Evolutionary conservation across 2,888 invertebrate species (phyloP), one percentile per base, ranked within the genome.

Genomic region (Ariolimax columbianus): DNA sequence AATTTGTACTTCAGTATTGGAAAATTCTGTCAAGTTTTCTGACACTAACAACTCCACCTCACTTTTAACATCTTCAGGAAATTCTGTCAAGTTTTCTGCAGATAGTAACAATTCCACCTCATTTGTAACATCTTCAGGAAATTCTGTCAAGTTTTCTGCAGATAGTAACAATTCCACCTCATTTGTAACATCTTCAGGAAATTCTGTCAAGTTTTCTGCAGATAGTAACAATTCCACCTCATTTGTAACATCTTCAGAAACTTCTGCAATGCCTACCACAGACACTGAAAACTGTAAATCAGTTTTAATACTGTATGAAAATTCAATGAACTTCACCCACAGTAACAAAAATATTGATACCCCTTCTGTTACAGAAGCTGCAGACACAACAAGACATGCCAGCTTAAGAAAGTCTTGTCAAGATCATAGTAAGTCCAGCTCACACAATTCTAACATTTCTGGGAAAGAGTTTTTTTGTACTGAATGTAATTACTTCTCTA

Each of bases 401-500:
- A 11, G 7, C 17, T 11, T 47, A 47, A 55, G 6, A 14, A 55
- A 23, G 17, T 55, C 55, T 55, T 14, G n/a, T 55, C 17, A 6
- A 17, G 19, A 55, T 23, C 55, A 55, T 23, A 23, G 17, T 2
- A 55, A 55, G 55, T 55, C 36, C n/a, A 36, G 23, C 14, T 23
- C 38, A 36, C 70, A 70, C 36, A 70, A 36, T 30, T 43, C 73
- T 47, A 38, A 17, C 30, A n/a, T 36, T 51, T 26, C 47, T n/a
- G 36, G 26, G 38, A 96, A 96, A 88, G 96, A 96, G 0, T 96
- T 91, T 86, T 86, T 96, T 73, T 97, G 97, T 91, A 95, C 95
- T 84, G 95, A 95, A 89, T 97, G 97, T 92, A 95, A 96, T 19
- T 96, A 96, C 89, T 95, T 96, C 33, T 95, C 96, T 0, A 95